A percentile compares a stretch with the other conserved stretches of the same genome.
phyloP scores from a whole-genome alignment of 2,888 invertebrate species.

The Drosophila niveifrons region DNA sequence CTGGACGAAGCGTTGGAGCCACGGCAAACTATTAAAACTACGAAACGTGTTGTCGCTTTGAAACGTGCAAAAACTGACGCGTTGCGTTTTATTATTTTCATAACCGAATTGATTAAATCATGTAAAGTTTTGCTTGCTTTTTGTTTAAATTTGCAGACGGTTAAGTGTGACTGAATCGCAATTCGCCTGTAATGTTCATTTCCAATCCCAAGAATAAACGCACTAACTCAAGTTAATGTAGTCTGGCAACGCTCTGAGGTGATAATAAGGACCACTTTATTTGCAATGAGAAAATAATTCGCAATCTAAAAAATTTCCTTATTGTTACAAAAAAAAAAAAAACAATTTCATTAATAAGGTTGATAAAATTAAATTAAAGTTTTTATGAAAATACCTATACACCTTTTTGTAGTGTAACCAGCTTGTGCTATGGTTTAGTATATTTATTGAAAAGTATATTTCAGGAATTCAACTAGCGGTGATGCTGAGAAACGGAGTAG shows the following conservation, averaged over 20 bases:
- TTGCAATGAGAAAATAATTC: too few relatives aligned
- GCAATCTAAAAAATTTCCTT: too few relatives aligned
- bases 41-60: constrained; percentile 44
- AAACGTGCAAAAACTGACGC: constrained; percentile 45
- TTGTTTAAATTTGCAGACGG: constrained; percentile 75
- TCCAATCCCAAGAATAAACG: not conserved
- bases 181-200: constrained; percentile 4
- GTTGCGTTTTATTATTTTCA: constrained; percentile 36
- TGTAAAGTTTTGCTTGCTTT: constrained; percentile 52
- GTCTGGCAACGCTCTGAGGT: not conserved
- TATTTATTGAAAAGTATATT: not conserved
- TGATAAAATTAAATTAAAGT: too few relatives aligned
- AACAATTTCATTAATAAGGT: too few relatives aligned
- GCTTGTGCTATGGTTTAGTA: not conserved
- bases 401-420: not conserved
- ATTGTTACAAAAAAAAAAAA: too few relatives aligned
- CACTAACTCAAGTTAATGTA: not conserved
- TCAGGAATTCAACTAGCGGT: not conserved
- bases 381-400: not conserved
- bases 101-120: constrained; percentile 24
- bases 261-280: not conserved
- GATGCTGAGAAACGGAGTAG: constrained; percentile 52
- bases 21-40: not conserved
- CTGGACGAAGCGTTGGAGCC: constrained; percentile 3
- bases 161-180: constrained; percentile 50